Conservation (phyloP, 1,140 invertebrate genomes). For the Riptortus pedestris region DNA sequence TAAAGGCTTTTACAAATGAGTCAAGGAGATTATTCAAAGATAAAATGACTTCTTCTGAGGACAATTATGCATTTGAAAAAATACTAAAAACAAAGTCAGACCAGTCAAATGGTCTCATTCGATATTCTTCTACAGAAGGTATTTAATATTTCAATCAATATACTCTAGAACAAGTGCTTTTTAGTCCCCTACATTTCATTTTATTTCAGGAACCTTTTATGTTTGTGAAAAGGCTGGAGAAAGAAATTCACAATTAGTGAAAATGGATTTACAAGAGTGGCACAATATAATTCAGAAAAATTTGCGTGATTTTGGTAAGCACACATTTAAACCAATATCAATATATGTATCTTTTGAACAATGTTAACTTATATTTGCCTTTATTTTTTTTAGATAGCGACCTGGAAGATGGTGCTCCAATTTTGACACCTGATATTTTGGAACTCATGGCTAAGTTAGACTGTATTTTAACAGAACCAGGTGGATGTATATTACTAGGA, state of each 20-base stretch:
- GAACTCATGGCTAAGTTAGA: conserved; percentile 42
- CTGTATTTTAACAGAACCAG: conserved; percentile 47
- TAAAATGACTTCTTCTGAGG: conserved; percentile 54
- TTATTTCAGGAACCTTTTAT: background rate
- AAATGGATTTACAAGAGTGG: no score
- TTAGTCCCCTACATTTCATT: background rate
- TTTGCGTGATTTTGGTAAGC: background rate
- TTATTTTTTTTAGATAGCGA: conserved; percentile 42
- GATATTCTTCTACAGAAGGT: background rate
- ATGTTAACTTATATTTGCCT: conserved; percentile 22
- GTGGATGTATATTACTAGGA: conserved; percentile 59
- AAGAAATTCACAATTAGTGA: no score
- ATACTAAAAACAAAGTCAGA: conserved; percentile 39
- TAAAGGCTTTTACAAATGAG: conserved; percentile 60
- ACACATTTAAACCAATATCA: background rate
- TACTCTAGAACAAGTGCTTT: background rate
- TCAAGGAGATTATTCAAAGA: conserved; percentile 66
- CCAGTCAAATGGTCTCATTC: background rate
- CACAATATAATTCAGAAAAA: background rate
- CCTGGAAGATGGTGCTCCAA: conserved; percentile 34
- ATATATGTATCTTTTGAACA: background rate
- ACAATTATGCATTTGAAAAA: conserved; percentile 54
- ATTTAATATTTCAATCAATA: background rate
- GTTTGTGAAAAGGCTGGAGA: background rate
- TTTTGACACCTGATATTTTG: conserved; percentile 33